Conservation (phyloP, 2,888 invertebrate species). For the Drosophila anomalata region DNA sequence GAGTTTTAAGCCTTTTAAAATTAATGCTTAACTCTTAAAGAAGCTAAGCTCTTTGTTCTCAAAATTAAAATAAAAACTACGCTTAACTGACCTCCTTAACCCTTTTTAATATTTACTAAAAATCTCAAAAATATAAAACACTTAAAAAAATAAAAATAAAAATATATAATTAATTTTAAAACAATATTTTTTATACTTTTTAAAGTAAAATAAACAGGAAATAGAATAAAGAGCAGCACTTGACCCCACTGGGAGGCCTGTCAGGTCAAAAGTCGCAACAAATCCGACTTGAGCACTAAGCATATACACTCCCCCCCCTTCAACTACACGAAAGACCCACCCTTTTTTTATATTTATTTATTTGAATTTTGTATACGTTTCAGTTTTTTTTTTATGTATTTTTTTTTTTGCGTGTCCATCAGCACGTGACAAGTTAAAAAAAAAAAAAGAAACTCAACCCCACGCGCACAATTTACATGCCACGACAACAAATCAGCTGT, state of each 20-base stretch:
- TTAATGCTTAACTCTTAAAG: too few species aligned
- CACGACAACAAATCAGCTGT: conserved; percentile 55
- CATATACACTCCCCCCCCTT: not conserved
- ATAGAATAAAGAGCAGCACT: not conserved
- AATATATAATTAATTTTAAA: not conserved
- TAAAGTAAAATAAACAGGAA: not conserved
- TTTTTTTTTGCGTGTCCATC: conserved; percentile 31
- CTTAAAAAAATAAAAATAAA: too few species aligned
- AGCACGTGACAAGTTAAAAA: conserved; percentile 58
- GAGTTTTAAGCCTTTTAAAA: too few species aligned
- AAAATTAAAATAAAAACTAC: too few species aligned
- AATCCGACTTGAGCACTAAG: conserved; percentile 1
- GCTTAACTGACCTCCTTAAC: too few species aligned
- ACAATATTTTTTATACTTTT: too few species aligned
- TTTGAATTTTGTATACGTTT: conserved; percentile 1
- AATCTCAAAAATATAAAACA: too few species aligned
- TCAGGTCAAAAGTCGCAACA: not conserved
- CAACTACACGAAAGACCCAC: not conserved
- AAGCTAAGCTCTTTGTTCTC: too few species aligned
- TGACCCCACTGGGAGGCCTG: not conserved
- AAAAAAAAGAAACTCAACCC: conserved; percentile 23
- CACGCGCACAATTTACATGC: conserved; percentile 56
- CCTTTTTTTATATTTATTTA: conserved; percentile 1
- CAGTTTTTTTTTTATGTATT: not conserved
- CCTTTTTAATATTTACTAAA: too few species aligned